Conservation (phyloP, 2,888 invertebrate species). For the Sericinus montela region DNA sequence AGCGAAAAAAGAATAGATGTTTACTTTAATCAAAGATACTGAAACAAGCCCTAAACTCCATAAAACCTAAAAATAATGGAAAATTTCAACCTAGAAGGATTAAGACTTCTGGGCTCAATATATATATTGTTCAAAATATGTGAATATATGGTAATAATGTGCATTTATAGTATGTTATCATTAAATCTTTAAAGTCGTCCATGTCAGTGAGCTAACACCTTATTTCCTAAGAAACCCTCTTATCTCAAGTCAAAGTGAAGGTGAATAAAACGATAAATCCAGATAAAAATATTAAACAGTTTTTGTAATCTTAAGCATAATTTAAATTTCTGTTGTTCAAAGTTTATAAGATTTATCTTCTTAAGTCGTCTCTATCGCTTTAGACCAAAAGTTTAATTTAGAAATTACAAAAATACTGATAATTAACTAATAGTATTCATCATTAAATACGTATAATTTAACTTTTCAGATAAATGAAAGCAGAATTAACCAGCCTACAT, state of each 20-base stretch:
- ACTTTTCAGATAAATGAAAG: not conserved
- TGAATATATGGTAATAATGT: not conserved
- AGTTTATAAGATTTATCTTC: not conserved
- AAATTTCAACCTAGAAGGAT: slow-evolving; percentile 5
- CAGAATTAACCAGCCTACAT: slow-evolving; percentile 76
- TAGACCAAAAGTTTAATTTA: not conserved
- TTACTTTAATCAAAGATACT: too few species aligned
- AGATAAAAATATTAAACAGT: not conserved
- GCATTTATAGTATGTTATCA: not conserved
- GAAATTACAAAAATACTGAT: slow-evolving; percentile 6
- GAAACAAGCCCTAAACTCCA: not conserved
- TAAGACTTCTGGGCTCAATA: slow-evolving; percentile 8
- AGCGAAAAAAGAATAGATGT: too few species aligned
- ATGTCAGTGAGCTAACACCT: not conserved
- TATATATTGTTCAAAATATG: not conserved
- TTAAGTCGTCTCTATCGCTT: slow-evolving; percentile 1
- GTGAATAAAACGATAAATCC: not conserved
- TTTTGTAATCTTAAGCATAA: too few species aligned
- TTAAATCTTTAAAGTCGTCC: not conserved
- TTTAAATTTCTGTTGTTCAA: not conserved
- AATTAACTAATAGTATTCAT: not conserved
- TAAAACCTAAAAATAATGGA: slow-evolving; percentile 13
- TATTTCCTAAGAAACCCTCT: not conserved
- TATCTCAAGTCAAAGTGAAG: not conserved
- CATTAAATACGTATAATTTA: not conserved